Evolutionary conservation across 1,140 invertebrate genomes (phyloP), one percentile per base, ranked within the genome.

Genomic region (Forficula auricularia): DNA sequence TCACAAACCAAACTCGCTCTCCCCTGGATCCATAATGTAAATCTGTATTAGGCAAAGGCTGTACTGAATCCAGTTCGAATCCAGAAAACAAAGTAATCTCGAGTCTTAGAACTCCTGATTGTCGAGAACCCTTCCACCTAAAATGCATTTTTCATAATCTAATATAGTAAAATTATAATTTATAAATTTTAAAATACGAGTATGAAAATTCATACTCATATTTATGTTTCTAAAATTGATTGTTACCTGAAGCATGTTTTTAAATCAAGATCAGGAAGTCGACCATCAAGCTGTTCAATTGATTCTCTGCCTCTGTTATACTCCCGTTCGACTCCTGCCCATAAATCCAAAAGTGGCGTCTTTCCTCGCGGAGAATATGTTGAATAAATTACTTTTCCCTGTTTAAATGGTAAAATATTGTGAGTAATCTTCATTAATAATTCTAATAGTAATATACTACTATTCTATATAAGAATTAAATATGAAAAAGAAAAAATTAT

Each of bases 71-170:
- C 12, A 73, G 49, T 50, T 71, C 65, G 49, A 70, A 75, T 4
- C 73, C 73, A n/a, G 73, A 75, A 49, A 75, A 75, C 1, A 74
- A 54, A 3, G 65, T 65, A 0, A 71, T 61, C 59, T 75, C 73
- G 16, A 74, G 48, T 2, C 71, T 58, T 1, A 75, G 49, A n/a
- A 72, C 67, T 7, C 69, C 68, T 4, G 71, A 73, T 1, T 67
- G 58, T 32, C 62, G 57, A 47, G 62, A 57, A 27, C 65, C 65
- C 56, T 73, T 73, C 70, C 72, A 75, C 46, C 66, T 71, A 48
- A 48, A 61, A 60, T 14, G 42, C 22, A 39, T 19, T 14, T 22
- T 40, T 19, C 19, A 12, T 19, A 39, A 37, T 19, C 19, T 43
- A 22, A 43, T 31, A 22, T 27, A 15, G 8, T 48, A 38, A 32